Base-by-base conservation (phyloP, 2,888 invertebrate genomes). In the Athrips mouffetella region DNA sequence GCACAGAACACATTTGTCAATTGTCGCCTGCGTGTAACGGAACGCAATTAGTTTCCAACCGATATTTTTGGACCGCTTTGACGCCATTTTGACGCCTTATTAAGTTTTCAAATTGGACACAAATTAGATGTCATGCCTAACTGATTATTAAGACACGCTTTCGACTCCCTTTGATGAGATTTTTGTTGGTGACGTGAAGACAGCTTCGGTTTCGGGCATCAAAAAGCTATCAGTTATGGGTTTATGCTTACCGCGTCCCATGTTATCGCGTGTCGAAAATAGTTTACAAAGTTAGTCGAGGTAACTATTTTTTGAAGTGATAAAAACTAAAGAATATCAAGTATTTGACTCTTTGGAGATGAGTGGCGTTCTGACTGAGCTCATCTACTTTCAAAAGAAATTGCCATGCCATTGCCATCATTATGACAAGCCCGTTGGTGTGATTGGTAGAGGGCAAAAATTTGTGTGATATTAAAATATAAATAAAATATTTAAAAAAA, bases 81-180 rank as follows among this genome's bases (percentile, higher is more conserved):
- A 85, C 86, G 83, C 87, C 84, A 86, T 85, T 84, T 83, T 85
- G 87, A 85, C 86, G 84, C 87, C 84, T 87, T 84, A 85, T 87
- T 88, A 88, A 82, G 76, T 80, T 83, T 82, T 83, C 78, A 82
- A 83, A 87, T 88, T 80, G 85, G 73, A 85, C 83, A 85, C 85
- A 86, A 85, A 88, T 87, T 86, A 75, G 76, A 70, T 86, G 87
- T 87, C 87, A 80, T 71, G 74, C 69, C 75, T 82, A 78, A 85
- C 80, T 78, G 77, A 82, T 86, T 70, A 73, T 76, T 73, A 73
- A 75, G 45, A 25, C 16, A 25, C 52, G 57, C 57, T 35, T 45
- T 45, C 50, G 46, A 39, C 48, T 50, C 52, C 41, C 25, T 35
- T 35, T 45, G 23, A 45, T 45, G 45, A n/a, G 45, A 15, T 13